Evolutionary conservation across 2,888 invertebrate genomes (phyloP), one percentile per base, ranked within the genome.

Genomic region (Limulus polyphemus): DNA sequence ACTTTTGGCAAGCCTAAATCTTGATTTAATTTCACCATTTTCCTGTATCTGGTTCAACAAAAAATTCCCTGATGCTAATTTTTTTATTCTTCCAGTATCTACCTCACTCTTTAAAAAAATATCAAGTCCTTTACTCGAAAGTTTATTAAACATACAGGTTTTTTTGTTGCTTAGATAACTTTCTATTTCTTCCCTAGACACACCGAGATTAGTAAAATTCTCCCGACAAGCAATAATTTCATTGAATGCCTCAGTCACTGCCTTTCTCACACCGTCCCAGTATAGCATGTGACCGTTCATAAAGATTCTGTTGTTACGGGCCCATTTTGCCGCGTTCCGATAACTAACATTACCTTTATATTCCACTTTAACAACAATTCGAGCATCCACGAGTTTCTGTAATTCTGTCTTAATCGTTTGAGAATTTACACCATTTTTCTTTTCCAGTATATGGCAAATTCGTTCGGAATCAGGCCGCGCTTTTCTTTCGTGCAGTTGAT

Each of bases 281-380:
- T 32, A 32, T 32, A 32, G 32, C 32, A 32, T 32, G 32, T 32
- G 32, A 32, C 32, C 32, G 32, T 32, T 32, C 32, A 32, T 32
- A 32, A 32, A 32, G 3, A 32, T 32, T 32, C 83, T 49, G 86
- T 78, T 72, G 85, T 84, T 59, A 85, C 84, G 66, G 86, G 83
- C 32, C 86, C 74, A 76, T 70, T 75, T 88, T 58, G 86, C 84
- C 57, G 88, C 86, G 79, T 88, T 88, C 71, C 90, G 81, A 75
- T 90, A 90, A 78, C 88, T 88, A 69, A 85, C 86, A 77, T 84
- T 87, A 72, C 89, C 89, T 78, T 90, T 90, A 76, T 89, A 90
- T 74, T 88, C 87, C 48, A 90, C 90, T 81, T 87, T 87, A 68
- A 85, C 82, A 61, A 90, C 85, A 71, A 84, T 82, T 74, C 85